Conservation (phyloP, 2,888 invertebrate species). For the Papilio protenor region DNA sequence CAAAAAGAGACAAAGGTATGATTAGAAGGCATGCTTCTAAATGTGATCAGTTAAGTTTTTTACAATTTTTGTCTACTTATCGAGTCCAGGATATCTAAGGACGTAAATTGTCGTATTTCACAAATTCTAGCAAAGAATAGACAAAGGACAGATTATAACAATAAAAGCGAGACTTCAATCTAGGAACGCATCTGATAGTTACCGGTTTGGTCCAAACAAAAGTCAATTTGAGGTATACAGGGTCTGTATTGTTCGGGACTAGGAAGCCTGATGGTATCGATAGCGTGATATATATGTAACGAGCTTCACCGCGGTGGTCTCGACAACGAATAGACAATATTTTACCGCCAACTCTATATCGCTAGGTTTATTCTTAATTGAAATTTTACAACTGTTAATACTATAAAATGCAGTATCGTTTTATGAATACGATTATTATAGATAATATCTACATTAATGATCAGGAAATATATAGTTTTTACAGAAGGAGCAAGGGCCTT, state of each 20-base stretch:
- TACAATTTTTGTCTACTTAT: background rate
- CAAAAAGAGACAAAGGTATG: background rate
- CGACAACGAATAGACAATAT: constrained; percentile 45
- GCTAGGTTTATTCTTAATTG: constrained; percentile 59
- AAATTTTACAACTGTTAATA: constrained; percentile 26
- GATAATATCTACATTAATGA: constrained; percentile 1
- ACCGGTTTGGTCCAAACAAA: constrained; percentile 42
- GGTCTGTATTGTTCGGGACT: constrained; percentile 49
- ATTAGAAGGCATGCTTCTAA: background rate
- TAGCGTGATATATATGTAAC: constrained; percentile 51
- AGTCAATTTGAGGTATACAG: constrained; percentile 44
- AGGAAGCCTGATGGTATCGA: constrained; percentile 51
- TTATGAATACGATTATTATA: constrained; percentile 7
- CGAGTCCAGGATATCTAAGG: background rate
- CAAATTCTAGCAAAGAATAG: constrained; percentile 8
- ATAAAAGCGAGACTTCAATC: constrained; percentile 39
- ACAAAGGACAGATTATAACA: constrained; percentile 42
- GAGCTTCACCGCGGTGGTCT: constrained; percentile 49
- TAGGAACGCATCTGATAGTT: constrained; percentile 37
- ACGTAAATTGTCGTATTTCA: constrained; percentile 17
- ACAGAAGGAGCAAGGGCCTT: background rate
- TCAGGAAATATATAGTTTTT: background rate
- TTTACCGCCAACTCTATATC: constrained; percentile 54
- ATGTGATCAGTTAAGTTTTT: too few species aligned
- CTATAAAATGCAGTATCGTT: constrained; percentile 8